Evolutionary conservation across 92 coral and sea anemone genomes (phyloP).

Genomic region (Actinostola sp.): DNA sequence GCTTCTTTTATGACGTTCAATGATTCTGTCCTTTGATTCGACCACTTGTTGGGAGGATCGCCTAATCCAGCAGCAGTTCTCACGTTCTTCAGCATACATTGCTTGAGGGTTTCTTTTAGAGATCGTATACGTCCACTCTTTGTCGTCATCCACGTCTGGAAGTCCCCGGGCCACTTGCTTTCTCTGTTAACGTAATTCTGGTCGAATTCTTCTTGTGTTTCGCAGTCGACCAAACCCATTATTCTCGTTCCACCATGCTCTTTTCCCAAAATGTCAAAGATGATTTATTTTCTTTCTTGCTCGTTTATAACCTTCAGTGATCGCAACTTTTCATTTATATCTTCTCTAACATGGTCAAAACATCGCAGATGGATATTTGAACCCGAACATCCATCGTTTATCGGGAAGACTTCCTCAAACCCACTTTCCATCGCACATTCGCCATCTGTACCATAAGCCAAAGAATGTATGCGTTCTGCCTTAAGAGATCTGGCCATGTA

Average conservation of each 20-base stretch:
- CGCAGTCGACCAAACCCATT: constrained; percentile 55
- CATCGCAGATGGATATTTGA: too few species aligned
- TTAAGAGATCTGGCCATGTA: too few species aligned
- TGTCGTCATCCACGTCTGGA: constrained; percentile 33
- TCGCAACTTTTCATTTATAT: too few species aligned
- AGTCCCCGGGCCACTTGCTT: constrained; percentile 44
- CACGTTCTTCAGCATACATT: constrained; percentile 49
- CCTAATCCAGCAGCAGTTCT: constrained; percentile 65
- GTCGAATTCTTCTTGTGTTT: constrained; percentile 35
- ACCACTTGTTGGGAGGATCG: constrained; percentile 61
- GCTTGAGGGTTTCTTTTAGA: constrained; percentile 43
- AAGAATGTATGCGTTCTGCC: too few species aligned
- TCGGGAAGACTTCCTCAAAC: too few species aligned
- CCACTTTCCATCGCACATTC: too few species aligned
- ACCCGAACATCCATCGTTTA: too few species aligned
- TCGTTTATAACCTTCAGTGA: too few species aligned
- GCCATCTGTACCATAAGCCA: too few species aligned
- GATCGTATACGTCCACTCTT: constrained; percentile 36
- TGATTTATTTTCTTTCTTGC: too few species aligned
- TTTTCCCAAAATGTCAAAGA: constrained; percentile 40
- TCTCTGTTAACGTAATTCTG: constrained; percentile 34
- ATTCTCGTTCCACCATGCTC: constrained; percentile 36
- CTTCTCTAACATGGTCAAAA: too few species aligned
- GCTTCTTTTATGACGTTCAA: constrained; percentile 61
- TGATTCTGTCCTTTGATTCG: constrained; percentile 60